Evolutionary conservation across 2,113 vertebrate genomes (phyloP), one percentile per base, ranked within the genome.

Genomic region (Anser brachyrhynchus): DNA sequence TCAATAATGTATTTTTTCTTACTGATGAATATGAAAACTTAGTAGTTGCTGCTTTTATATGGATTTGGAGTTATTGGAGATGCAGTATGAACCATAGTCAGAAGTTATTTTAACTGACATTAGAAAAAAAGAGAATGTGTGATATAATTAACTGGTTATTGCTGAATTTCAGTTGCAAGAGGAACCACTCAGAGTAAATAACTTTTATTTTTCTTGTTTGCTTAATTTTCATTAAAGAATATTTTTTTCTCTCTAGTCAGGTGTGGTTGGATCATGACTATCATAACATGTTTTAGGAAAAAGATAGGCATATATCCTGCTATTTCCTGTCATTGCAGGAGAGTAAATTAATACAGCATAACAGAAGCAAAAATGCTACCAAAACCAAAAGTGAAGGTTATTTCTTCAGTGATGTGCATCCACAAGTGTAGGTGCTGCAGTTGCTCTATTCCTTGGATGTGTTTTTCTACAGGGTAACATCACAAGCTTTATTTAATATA

Each of bases 111-210:
- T 69, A 78, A 55, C 31, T 83, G 26, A 26, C 84, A 18, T 46
- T 83, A 70, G 58, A 51, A 72, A 20, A 51, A 52, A 49, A 85
- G 39, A 59, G 10, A 4, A 65, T 64, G 61, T 10, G 8, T 59
- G 33, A n/a, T 83, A 16, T 54, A 67, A 55, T 62, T 66, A 43
- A 69, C 74, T 39, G 72, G 37, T 20, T 43, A 55, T 62, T 86
- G 67, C 87, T 96, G 23, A 93, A 64, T 84, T 92, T 66, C n/a
- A 71, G 11, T 51, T 95, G 65, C 55, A 52, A 59, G 41, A 86
- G 49, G 62, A 90, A 46, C 37, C 18, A 35, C 54, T 3, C 1
- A 28, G 83, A 93, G 8, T 64, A 69, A 76, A 66, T 58, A 35
- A 54, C n/a, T 92, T 84, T 84, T 65, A 15, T 64, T 65, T 88